phyloP scores from a whole-genome alignment of 2,797 vertebrate genomes.

The Tinamus major region DNA sequence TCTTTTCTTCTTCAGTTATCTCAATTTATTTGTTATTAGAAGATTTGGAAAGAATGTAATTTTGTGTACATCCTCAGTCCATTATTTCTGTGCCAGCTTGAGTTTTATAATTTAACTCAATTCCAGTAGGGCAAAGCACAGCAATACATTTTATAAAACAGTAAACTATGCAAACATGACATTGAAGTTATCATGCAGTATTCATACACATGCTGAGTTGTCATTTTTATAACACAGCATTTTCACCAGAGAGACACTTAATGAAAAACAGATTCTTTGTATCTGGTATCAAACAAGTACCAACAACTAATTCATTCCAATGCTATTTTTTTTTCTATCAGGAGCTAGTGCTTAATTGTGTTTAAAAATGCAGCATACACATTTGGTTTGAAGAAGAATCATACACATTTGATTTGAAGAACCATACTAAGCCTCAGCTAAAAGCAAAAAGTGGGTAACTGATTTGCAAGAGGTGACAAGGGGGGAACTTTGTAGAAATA shows the following conservation, averaged over 20 bases:
- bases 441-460: conserved; percentile 55
- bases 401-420: conserved; percentile 55
- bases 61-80: conserved; percentile 10
- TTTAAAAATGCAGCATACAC: conserved; percentile 48
- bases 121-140: conserved; percentile 64
- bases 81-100: conserved; percentile 71
- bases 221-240: conserved; percentile 70
- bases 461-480: background rate
- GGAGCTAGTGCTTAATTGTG: conserved; percentile 60
- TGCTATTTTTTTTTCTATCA: conserved; percentile 62
- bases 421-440: conserved; percentile 39
- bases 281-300: conserved; percentile 63
- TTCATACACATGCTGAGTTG: conserved; percentile 73
- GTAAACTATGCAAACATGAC: conserved; percentile 69
- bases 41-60: conserved; percentile 22
- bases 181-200: conserved; percentile 62
- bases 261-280: conserved; percentile 64
- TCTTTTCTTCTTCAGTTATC: background rate
- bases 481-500: background rate
- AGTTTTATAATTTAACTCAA: conserved; percentile 74
- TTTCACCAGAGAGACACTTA: conserved; percentile 65
- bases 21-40: conserved; percentile 9
- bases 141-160: conserved; percentile 65
- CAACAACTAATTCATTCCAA: conserved; percentile 72
- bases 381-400: conserved; percentile 50